These are phyloP conservation scores for Dynastes grantii DNA, from an alignment of 2,888 invertebrate genomes.

Conservation along the genomic window DNA sequence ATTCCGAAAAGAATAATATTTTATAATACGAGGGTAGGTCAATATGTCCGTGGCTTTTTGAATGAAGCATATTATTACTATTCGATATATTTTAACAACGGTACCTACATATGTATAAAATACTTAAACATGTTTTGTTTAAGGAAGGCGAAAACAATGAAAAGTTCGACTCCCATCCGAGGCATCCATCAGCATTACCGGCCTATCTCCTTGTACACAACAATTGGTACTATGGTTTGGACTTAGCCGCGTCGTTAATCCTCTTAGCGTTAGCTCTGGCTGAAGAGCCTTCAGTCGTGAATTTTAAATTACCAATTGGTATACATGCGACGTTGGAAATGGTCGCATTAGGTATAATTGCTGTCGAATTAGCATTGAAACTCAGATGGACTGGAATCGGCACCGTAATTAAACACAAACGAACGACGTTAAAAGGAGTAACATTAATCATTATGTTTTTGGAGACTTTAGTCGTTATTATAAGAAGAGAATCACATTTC, in stretches of 20 bases:
- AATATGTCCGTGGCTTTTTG: too few species aligned
- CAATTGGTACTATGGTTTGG: conserved; percentile 88
- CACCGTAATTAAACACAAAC: conserved; percentile 86
- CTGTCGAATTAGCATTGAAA: conserved; percentile 84
- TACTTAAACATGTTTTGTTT: conserved; percentile 59
- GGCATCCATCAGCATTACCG: conserved; percentile 86
- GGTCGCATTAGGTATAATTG: conserved; percentile 82
- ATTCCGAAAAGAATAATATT: too few species aligned
- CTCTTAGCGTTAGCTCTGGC: conserved; percentile 84
- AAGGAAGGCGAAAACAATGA: conserved; percentile 94
- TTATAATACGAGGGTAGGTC: too few species aligned
- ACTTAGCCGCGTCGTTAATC: conserved; percentile 83
- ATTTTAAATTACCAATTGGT: conserved; percentile 82
- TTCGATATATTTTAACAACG: too few species aligned
- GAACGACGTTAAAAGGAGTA: conserved; percentile 88
- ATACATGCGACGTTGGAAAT: conserved; percentile 88
- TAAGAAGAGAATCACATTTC: conserved; percentile 88
- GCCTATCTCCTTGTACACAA: conserved; percentile 92
- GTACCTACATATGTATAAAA: not conserved
- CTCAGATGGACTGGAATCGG: conserved; percentile 89
- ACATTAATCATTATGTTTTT: conserved; percentile 86
- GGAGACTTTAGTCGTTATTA: conserved; percentile 86
- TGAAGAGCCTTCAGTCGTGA: conserved; percentile 85
- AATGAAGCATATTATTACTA: too few species aligned
- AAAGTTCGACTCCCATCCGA: conserved; percentile 91